Conservation (phyloP, 2,888 invertebrate genomes). For the Meteorus colon region DNA sequence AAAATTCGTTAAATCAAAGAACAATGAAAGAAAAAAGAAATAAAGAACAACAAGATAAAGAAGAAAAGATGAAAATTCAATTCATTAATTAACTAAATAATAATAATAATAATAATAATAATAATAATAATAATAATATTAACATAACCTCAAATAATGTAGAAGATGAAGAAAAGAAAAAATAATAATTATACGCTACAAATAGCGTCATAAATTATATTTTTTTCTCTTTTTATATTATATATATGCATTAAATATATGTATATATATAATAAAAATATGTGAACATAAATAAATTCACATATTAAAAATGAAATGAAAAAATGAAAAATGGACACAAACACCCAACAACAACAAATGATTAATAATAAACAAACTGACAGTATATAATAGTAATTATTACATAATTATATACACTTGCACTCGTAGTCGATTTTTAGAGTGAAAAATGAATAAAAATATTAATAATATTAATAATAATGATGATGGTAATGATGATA, state of each 20-base stretch:
- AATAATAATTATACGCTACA: constrained; percentile 4
- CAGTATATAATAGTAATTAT: constrained; percentile 8
- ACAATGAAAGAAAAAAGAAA: no score
- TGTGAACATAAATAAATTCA: not conserved
- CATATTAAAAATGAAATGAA: constrained; percentile 22
- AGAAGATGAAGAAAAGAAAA: constrained; percentile 20
- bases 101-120: no score
- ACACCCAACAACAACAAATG: not conserved
- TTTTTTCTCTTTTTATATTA: constrained; percentile 53
- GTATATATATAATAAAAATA: constrained; percentile 40
- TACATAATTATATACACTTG: not conserved
- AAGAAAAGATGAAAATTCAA: no score
- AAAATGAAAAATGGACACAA: not conserved
- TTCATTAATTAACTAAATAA: no score
- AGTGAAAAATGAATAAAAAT: not conserved
- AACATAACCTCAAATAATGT: no score
- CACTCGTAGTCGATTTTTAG: constrained; percentile 19
- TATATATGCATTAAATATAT: not conserved
- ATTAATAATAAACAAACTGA: constrained; percentile 11
- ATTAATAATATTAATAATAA: not conserved
- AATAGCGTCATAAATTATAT: constrained; percentile 56
- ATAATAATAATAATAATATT: no score
- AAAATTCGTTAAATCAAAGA: no score
- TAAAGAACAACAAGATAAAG: no score
- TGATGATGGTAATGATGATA: not conserved